These are phyloP conservation scores for Myoxocephalus aenaeus DNA, from an alignment of 2,797 vertebrate species.

Conservation along the genomic window DNA sequence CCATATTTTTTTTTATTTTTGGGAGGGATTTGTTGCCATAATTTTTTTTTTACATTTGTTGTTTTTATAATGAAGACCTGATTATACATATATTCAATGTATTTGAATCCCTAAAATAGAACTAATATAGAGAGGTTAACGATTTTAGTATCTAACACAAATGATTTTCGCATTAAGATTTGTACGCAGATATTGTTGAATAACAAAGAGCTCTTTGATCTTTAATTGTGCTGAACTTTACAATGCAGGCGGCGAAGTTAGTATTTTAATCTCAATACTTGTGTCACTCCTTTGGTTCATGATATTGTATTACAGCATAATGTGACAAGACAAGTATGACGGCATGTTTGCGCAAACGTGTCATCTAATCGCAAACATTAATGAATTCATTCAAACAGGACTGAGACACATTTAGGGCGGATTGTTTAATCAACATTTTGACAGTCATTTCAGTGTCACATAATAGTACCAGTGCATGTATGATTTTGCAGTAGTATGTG, in stretches of 20 bases:
- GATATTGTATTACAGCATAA: slow-evolving; percentile 11
- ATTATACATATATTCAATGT: background rate
- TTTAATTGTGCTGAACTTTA: slow-evolving; percentile 3
- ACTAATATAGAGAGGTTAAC: background rate
- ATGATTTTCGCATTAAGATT: background rate
- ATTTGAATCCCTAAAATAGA: background rate
- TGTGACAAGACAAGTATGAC: slow-evolving; percentile 18
- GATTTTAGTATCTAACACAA: background rate
- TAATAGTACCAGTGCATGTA: background rate
- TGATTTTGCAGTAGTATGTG: slow-evolving; percentile 4
- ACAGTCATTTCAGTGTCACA: slow-evolving; percentile 3
- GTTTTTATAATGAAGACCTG: background rate
- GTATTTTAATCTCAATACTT: slow-evolving; percentile 16
- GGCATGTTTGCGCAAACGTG: slow-evolving; percentile 15
- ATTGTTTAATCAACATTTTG: background rate
- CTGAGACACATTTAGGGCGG: background rate
- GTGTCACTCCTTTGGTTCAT: background rate
- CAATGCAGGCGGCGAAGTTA: background rate
- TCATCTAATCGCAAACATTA: slow-evolving; percentile 18
- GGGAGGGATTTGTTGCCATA: background rate
- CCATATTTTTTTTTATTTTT: background rate
- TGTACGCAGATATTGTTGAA: background rate
- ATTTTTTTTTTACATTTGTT: background rate
- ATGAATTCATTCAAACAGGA: background rate
- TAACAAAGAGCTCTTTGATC: background rate